These are phyloP conservation scores for Myzus persicae DNA, from an alignment of 1,140 invertebrate species.

Conservation along the genomic window DNA sequence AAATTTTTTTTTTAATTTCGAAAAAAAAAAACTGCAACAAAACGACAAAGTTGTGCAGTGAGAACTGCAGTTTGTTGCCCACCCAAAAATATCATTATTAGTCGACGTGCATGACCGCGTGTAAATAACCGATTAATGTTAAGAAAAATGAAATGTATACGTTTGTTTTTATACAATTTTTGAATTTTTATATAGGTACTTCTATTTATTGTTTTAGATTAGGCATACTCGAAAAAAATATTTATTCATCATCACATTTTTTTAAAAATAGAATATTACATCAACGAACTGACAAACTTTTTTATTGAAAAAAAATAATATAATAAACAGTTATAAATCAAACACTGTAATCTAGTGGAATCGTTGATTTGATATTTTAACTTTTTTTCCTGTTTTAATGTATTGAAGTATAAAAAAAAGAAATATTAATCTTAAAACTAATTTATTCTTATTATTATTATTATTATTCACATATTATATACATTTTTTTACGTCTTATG, in stretches of 20 bases:
- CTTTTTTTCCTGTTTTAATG: neutral
- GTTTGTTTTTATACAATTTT: constrained; percentile 38
- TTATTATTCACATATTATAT: neutral
- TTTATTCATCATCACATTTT: neutral
- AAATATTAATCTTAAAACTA: constrained; percentile 13
- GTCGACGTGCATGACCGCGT: constrained; percentile 54
- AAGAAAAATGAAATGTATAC: constrained; percentile 14
- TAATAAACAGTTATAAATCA: neutral
- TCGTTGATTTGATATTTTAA: neutral
- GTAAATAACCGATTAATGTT: neutral
- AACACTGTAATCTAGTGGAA: neutral
- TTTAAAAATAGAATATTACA: neutral
- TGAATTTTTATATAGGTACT: constrained; percentile 44
- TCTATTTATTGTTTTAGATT: constrained; percentile 32
- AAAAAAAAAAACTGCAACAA: neutral
- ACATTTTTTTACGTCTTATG: constrained; percentile 13
- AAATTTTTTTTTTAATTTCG: constrained; percentile 17
- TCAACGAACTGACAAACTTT: constrained; percentile 42
- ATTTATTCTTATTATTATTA: constrained; percentile 19
- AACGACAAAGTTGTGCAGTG: neutral
- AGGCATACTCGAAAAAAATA: neutral
- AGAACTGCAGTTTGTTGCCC: neutral
- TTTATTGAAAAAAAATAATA: constrained; percentile 17
- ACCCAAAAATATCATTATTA: neutral
- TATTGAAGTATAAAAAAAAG: neutral